These are phyloP conservation scores for Mionectes olivaceus DNA, from an alignment of 2,797 vertebrate species.

Conservation along the genomic window DNA sequence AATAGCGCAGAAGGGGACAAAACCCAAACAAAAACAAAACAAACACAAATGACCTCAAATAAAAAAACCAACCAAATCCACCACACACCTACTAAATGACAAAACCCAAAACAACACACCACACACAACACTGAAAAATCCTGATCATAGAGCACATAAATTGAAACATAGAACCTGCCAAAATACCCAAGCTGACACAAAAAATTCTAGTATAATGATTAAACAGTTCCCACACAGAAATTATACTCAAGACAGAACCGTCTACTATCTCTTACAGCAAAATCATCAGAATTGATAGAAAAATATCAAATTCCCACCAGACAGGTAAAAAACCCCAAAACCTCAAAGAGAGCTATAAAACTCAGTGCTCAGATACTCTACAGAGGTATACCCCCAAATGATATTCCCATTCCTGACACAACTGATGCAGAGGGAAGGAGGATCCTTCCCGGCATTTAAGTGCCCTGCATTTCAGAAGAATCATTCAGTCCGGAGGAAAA, in stretches of 20 bases:
- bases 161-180: neutral
- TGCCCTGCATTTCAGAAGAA: neutral
- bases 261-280: neutral
- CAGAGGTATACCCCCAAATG: neutral
- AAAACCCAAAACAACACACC: neutral
- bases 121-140: neutral
- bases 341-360: neutral
- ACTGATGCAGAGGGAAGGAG: neutral
- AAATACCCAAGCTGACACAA: neutral
- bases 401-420: neutral
- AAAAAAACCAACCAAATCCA: too few species aligned
- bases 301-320: neutral
- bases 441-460: neutral
- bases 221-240: neutral
- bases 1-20: fast-evolving
- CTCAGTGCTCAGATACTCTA: neutral
- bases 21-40: neutral
- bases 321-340: neutral
- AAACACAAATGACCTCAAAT: too few species aligned
- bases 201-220: neutral
- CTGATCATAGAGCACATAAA: neutral
- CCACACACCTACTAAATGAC: neutral
- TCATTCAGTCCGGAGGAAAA: neutral
- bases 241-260: neutral
- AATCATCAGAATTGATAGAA: neutral